Conservation (phyloP, 2,113 vertebrate species). For the Pseudorectes ferrugineus region DNA sequence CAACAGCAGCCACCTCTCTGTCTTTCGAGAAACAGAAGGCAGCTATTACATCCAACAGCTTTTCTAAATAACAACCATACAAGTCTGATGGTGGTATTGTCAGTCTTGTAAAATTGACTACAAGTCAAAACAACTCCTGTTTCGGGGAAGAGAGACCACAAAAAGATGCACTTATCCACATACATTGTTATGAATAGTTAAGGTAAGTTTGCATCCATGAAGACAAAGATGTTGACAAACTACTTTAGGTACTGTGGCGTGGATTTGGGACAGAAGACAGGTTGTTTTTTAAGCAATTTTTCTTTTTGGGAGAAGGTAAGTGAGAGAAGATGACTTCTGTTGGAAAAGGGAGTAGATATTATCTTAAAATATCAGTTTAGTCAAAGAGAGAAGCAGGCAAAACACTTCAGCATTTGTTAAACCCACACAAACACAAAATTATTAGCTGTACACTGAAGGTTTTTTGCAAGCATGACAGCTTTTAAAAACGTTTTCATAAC, state of each 20-base stretch:
- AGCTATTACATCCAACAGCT: neutral
- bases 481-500: neutral
- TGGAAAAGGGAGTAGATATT: neutral
- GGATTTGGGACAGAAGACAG: neutral
- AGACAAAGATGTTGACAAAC: neutral
- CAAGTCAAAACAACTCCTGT: neutral
- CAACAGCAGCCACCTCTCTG: neutral
- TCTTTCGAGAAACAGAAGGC: neutral
- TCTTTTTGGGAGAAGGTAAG: neutral
- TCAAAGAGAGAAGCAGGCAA: neutral
- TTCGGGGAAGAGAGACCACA: neutral
- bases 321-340: neutral
- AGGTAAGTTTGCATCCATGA: neutral
- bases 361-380: neutral
- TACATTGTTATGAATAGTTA: neutral
- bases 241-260: neutral
- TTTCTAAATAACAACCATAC: neutral
- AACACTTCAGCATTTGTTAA: conserved; percentile 13
- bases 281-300: neutral
- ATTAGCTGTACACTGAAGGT: neutral
- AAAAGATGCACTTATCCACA: neutral
- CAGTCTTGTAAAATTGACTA: neutral
- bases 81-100: neutral
- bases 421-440: neutral
- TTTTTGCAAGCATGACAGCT: neutral